Evolutionary conservation across 2,113 vertebrate genomes (phyloP).

Genomic region (Hemiscyllium ocellatum): DNA sequence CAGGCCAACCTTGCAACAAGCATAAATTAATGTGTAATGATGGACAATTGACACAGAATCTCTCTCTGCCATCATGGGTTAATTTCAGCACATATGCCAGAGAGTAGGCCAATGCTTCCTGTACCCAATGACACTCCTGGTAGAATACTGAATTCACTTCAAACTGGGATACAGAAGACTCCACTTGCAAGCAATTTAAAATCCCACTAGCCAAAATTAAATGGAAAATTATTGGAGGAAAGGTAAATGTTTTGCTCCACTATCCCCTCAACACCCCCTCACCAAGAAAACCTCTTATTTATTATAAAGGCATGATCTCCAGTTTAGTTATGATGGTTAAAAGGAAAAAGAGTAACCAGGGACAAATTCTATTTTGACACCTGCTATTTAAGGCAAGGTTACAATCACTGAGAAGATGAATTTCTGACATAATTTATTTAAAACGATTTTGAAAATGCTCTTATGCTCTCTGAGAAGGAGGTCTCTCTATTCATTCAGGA

Average conservation of each 20-base stretch:
- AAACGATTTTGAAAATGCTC: background rate
- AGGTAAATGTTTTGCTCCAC: background rate
- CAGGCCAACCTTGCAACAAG: background rate
- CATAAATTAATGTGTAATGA: conserved; percentile 11
- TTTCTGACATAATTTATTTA: background rate
- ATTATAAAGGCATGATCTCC: background rate
- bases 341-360: background rate
- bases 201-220: background rate
- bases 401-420: background rate
- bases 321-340: background rate
- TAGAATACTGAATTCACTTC: background rate
- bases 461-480: background rate
- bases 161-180: background rate
- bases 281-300: background rate
- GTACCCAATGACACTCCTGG: background rate
- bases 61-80: background rate
- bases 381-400: background rate
- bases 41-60: background rate
- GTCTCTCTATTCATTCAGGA: background rate
- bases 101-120: background rate
- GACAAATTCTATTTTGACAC: background rate
- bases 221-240: background rate
- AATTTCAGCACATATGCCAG: background rate
- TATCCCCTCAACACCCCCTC: background rate
- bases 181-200: background rate